Percentiles rank a stretch among this genome's conserved stretches.
Conservation (phyloP, 2,113 vertebrate species). For the Ciconia stormi region DNA sequence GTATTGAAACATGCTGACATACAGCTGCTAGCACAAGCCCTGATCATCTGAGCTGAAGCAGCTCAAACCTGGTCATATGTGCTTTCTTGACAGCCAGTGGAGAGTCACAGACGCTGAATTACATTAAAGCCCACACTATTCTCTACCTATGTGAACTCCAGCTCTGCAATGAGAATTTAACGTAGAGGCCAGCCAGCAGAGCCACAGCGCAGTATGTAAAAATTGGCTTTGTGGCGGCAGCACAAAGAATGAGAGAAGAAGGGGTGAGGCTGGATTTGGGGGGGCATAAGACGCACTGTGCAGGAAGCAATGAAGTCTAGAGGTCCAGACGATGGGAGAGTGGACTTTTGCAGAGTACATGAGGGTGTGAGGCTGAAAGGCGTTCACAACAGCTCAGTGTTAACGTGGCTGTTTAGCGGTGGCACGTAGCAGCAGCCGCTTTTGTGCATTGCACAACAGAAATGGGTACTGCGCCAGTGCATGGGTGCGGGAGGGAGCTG, state of each 20-base stretch:
- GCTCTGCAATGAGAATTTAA: neutral
- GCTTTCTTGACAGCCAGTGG: neutral
- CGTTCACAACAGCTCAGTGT: neutral
- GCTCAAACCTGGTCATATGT: fast-evolving
- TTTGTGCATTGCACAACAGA: neutral
- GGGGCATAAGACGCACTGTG: fast-evolving
- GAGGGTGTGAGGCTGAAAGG: neutral
- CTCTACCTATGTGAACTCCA: neutral
- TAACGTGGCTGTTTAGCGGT: fast-evolving
- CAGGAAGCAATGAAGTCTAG: neutral
- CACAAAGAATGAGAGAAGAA: neutral
- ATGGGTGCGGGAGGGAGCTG: neutral
- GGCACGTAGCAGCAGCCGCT: neutral
- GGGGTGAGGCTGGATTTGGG: neutral
- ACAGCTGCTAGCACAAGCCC: neutral
- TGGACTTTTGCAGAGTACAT: neutral
- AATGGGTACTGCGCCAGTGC: neutral
- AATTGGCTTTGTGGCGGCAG: neutral
- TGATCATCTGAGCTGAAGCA: neutral
- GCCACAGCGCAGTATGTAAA: fast-evolving
- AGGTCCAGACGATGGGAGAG: neutral
- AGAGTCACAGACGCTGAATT: neutral
- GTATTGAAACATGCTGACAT: neutral
- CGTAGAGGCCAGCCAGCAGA: neutral
- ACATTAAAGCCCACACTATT: neutral